Evolutionary conservation across 2,113 vertebrate species (phyloP), one percentile per base, ranked within the genome.

Genomic region (Variabilichromis moorii): DNA sequence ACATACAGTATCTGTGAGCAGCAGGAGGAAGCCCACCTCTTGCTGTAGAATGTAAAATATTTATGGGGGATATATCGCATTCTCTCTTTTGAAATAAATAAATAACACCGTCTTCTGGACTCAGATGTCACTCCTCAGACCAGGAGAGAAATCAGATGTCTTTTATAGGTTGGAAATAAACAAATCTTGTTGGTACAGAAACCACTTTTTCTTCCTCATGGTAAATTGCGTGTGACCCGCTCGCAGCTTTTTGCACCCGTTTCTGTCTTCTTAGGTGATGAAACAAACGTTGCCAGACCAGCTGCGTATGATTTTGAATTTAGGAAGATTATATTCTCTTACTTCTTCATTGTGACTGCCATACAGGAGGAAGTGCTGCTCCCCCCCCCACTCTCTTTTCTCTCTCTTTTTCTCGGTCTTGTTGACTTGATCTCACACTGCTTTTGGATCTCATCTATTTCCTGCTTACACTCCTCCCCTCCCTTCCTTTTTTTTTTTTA

Each of bases 371-470:
- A 93, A 92, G 83, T 78, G 82, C 80, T 31, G 37, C 82, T 55
- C 68, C 54, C 85, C 63, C 4, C 8, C 7, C 11, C 14, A 57
- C 55, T 66, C 76, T 11, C 61, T 84, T 17, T 47, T 86, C 78
- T n/a, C 53, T 86, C 42, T 84, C 42, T 89, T 33, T 59, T 17
- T 86, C 68, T 88, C 78, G 88, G 81, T 92, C 93, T 90, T 91
- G 89, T 92, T 93, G 88, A 93, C 92, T 95, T 81, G 79, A 91
- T 94, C 91, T 88, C 82, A 91, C 90, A 91, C 90, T 88, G 82
- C 87, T 90, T 94, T 91, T 91, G 91, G 90, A 91, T 92, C 91
- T 91, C 88, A 87, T 91, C 53, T 89, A 85, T 88, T 95, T 94
- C 91, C 93, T 92, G 93, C 68, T 89, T 88, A 47, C 86, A 78